Conservation (phyloP, 2,888 invertebrate species). For the Nephrotoma flavescens region DNA sequence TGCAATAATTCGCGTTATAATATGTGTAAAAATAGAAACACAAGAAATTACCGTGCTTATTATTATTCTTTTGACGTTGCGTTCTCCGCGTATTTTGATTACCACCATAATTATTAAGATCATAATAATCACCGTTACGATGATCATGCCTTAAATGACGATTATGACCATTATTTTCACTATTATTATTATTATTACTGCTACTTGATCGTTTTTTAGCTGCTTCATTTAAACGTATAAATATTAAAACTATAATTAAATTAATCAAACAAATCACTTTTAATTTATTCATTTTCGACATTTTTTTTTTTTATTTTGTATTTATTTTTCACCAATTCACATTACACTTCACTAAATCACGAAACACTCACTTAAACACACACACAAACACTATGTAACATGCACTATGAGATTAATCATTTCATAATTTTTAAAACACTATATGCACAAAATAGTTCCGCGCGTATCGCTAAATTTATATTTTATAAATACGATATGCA, state of each 20-base stretch:
- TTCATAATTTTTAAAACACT: neutral
- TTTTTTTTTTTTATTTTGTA: neutral
- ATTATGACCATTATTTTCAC: neutral
- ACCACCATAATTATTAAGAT: neutral
- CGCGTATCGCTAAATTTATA: neutral
- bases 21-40: neutral
- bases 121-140: slow-evolving; percentile 1
- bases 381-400: neutral
- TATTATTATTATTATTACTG: neutral
- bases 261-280: neutral
- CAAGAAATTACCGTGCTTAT: neutral
- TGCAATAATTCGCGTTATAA: neutral
- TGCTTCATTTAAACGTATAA: neutral
- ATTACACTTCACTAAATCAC: neutral
- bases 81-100: neutral
- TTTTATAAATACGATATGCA: neutral
- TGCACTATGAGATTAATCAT: neutral
- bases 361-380: neutral
- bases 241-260: neutral
- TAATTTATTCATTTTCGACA: neutral
- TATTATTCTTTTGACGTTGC: neutral
- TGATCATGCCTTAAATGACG: neutral
- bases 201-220: neutral
- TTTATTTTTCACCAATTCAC: neutral
- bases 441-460: neutral